phyloP scores from a whole-genome alignment of 1,140 invertebrate genomes.

The Drosophila bocki region DNA sequence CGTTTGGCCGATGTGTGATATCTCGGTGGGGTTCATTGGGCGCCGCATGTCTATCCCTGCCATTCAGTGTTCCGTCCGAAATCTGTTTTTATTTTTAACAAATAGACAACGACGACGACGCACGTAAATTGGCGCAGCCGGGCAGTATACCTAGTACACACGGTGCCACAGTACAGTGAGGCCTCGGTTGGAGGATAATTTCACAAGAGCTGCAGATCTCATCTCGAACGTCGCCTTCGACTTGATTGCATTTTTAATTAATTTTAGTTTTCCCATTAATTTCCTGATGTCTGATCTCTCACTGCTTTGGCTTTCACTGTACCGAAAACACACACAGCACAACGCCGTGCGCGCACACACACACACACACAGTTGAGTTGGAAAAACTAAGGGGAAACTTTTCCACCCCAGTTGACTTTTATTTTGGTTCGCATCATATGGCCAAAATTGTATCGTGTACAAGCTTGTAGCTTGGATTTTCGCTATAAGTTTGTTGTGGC shows the following conservation, averaged over 20 bases:
- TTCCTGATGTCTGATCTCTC: conserved; percentile 25
- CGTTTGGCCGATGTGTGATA: conserved; percentile 41
- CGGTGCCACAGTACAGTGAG: conserved; percentile 48
- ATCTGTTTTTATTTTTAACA: conserved; percentile 79
- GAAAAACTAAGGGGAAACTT: conserved; percentile 40
- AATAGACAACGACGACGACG: conserved; percentile 65
- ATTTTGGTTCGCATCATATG: conserved; percentile 54
- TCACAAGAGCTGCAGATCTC: background rate
- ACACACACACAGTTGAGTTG: conserved; percentile 19
- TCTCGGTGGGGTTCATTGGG: conserved; percentile 45
- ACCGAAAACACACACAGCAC: conserved; percentile 8
- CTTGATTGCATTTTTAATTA: conserved; percentile 37
- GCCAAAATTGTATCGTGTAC: conserved; percentile 50
- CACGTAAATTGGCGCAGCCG: conserved; percentile 74
- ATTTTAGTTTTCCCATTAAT: conserved; percentile 36
- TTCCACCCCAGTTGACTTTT: conserved; percentile 56
- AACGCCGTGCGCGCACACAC: background rate
- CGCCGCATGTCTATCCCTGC: conserved; percentile 17
- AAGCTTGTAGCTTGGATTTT: conserved; percentile 64
- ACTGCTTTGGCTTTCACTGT: conserved; percentile 44
- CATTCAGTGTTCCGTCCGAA: conserved; percentile 58
- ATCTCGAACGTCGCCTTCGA: conserved; percentile 2
- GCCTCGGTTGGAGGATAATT: conserved; percentile 15
- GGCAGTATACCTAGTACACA: conserved; percentile 53
- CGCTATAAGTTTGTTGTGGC: conserved; percentile 66